Conservation (phyloP, 2,888 invertebrate species). For the Acleris sparsana region DNA sequence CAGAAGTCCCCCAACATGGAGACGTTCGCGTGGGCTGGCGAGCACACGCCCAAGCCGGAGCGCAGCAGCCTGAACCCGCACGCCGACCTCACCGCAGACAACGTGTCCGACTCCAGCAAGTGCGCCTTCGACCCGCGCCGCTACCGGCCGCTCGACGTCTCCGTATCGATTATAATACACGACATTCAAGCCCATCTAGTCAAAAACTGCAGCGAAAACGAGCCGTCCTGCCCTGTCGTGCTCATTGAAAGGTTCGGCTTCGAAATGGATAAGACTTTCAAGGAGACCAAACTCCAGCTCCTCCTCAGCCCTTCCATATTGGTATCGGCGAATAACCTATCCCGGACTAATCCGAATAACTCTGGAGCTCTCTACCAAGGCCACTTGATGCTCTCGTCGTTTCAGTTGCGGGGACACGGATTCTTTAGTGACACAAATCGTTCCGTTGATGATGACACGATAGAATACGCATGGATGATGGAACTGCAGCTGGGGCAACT, state of each 20-base stretch:
- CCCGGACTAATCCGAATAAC: conserved; percentile 82
- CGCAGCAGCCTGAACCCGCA: conserved; percentile 73
- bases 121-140: conserved; percentile 92
- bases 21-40: conserved; percentile 68
- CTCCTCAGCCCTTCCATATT: conserved; percentile 94
- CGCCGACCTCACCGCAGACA: conserved; percentile 85
- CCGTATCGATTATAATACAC: conserved; percentile 96
- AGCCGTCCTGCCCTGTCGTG: conserved; percentile 95
- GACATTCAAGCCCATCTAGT: conserved; percentile 97
- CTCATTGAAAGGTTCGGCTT: conserved; percentile 96
- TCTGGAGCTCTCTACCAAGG: conserved; percentile 88
- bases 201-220: conserved; percentile 94
- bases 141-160: conserved; percentile 95
- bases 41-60: conserved; percentile 66
- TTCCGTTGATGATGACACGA: conserved; percentile 94
- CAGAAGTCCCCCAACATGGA: conserved; percentile 85
- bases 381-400: conserved; percentile 91
- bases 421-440: conserved; percentile 97
- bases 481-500: conserved; percentile 97
- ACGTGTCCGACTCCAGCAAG: conserved; percentile 83
- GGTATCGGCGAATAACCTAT: conserved; percentile 88
- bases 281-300: conserved; percentile 95
- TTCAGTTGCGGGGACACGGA: conserved; percentile 96
- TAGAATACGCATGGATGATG: conserved; percentile 98
- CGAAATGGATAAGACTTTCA: conserved; percentile 97